Evolutionary conservation across 64 coral and sea anemone genomes (phyloP).

Genomic region (Catalaphyllia jardinei): DNA sequence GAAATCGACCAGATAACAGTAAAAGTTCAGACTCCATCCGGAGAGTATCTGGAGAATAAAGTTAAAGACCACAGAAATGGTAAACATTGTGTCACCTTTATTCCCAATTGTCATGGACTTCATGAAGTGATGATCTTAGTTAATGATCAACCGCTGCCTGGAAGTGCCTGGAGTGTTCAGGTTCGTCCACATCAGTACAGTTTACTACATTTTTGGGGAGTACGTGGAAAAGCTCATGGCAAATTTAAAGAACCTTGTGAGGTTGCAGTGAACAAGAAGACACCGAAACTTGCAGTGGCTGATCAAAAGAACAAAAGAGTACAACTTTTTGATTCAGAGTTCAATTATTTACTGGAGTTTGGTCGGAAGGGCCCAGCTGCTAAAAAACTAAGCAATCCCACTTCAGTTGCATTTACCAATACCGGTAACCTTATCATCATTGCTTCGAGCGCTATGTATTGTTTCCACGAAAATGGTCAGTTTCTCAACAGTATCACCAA

Average conservation of each 20-base stretch:
- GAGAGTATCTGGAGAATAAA: not conserved
- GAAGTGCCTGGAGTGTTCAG: conserved; percentile 5
- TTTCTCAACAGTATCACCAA: conserved; percentile 2
- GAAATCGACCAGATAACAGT: conserved; percentile 32
- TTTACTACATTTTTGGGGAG: not conserved
- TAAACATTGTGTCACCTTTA: not conserved
- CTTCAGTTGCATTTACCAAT: not conserved
- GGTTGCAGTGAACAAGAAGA: conserved; percentile 17
- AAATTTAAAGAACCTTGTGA: conserved; percentile 19
- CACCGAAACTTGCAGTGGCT: conserved; percentile 34
- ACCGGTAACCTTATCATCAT: conserved; percentile 31
- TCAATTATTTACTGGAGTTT: not conserved
- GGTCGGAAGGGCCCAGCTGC: not conserved
- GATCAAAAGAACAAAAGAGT: conserved; percentile 30
- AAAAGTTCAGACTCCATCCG: conserved; percentile 1
- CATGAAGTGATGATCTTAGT: conserved; percentile 10
- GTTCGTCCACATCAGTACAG: conserved; percentile 18
- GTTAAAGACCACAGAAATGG: not conserved
- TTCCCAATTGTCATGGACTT: conserved; percentile 9
- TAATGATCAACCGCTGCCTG: conserved; percentile 13
- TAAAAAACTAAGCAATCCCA: not conserved
- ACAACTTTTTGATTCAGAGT: not conserved
- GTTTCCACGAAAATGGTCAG: conserved; percentile 18
- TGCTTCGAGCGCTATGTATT: conserved; percentile 23
- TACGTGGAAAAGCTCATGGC: not conserved